These are phyloP conservation scores for Mythimna loreyi DNA, from an alignment of 2,888 invertebrate species.

Conservation along the genomic window DNA sequence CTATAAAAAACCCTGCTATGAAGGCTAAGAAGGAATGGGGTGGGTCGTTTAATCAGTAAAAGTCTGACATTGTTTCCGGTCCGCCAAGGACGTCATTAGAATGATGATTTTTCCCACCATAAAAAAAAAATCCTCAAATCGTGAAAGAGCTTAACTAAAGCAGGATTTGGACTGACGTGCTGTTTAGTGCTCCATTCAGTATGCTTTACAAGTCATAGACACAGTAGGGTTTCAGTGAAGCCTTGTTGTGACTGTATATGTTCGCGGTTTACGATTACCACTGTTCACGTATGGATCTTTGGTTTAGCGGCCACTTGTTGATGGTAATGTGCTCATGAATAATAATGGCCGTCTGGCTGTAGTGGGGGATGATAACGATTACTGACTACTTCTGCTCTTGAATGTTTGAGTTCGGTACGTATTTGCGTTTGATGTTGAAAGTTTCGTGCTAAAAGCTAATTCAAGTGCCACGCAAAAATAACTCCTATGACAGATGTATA, in stretches of 20 bases:
- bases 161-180: neutral
- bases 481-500: too few species aligned
- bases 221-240: neutral
- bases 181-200: neutral
- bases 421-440: slow-evolving; percentile 4
- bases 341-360: slow-evolving; percentile 26
- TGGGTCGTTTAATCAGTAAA: too few species aligned
- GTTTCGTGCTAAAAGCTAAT: neutral
- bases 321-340: slow-evolving; percentile 46
- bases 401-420: slow-evolving; percentile 22
- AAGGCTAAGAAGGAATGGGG: too few species aligned
- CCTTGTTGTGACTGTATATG: neutral
- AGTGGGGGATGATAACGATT: slow-evolving; percentile 35
- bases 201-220: neutral
- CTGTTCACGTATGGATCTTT: slow-evolving; percentile 18
- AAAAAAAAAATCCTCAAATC: too few species aligned
- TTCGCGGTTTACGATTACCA: slow-evolving; percentile 33
- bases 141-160: neutral
- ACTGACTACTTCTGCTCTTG: slow-evolving; percentile 10
- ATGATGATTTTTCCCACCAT: too few species aligned
- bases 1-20: too few species aligned
- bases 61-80: too few species aligned
- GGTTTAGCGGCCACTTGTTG: slow-evolving; percentile 52
- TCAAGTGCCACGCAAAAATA: neutral
- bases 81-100: too few species aligned